These are phyloP conservation scores for Indicator indicator DNA, from an alignment of 2,113 vertebrate species.

Conservation along the genomic window DNA sequence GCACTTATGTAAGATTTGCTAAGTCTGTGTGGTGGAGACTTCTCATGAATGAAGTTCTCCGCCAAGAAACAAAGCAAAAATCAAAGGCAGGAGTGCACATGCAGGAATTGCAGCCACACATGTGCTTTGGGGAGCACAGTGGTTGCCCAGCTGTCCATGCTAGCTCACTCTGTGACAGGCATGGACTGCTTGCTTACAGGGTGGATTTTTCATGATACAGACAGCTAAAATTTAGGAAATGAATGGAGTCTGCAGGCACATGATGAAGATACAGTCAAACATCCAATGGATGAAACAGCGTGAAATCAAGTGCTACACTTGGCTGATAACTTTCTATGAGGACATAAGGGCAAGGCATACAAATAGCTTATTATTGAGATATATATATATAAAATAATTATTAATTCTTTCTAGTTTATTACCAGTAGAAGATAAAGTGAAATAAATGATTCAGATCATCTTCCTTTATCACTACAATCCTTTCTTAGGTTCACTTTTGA, in stretches of 20 bases:
- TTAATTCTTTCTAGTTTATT: not conserved
- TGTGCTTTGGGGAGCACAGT: not conserved
- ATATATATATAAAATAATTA: not conserved
- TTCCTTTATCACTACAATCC: not conserved
- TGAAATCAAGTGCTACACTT: not conserved
- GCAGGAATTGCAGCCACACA: not conserved
- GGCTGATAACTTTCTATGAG: not conserved
- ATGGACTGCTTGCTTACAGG: not conserved
- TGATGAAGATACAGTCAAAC: not conserved
- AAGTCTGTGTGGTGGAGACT: not conserved
- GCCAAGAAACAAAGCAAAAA: not conserved
- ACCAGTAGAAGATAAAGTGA: not conserved
- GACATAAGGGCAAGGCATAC: not conserved
- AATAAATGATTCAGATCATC: not conserved
- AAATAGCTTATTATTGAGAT: not conserved
- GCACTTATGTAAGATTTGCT: not conserved
- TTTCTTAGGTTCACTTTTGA: not conserved
- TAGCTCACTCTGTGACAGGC: not conserved
- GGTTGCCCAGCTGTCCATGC: accelerated
- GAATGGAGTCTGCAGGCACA: accelerated
- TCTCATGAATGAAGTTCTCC: not conserved
- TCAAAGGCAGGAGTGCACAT: not conserved
- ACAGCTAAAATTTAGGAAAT: not conserved
- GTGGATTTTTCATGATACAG: not conserved
- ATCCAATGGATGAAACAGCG: not conserved